Evolutionary conservation across 2,797 vertebrate genomes (phyloP), one percentile per base, ranked within the genome.

Genomic region (Xenentodon cancila): DNA sequence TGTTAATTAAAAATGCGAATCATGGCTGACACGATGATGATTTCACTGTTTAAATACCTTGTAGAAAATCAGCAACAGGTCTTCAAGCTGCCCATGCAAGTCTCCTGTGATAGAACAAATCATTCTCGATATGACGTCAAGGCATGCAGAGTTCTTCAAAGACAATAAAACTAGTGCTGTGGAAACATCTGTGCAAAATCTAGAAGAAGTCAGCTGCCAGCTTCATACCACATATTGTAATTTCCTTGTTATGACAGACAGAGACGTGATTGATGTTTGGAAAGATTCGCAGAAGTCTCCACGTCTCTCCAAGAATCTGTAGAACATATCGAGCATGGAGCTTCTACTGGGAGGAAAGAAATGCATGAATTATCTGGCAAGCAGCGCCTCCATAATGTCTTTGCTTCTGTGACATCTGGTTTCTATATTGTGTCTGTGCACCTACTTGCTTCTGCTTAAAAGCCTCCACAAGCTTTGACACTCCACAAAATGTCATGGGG

Each of bases 31-130:
- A 17, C 25, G 37, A 4, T 47, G 27, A 25, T n/a, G 7, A 25
- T 32, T 63, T 1, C 4, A 17, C 27, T 11, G 21, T 53, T 9
- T 40, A 11, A 49, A 32, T 78, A 98, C 96, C 95, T 99, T 98
- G 73, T 99, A 95, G 86, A 99, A 98, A 83, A 98, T 94, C 81
- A 97, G 79, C 75, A 98, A 92, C 78, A 99, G 91, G 80, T 99
- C 97, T 77, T 96, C 96, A 67, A 98, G 86, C 43, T 97, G 95
- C 18, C 97, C 96, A 0, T 99, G 96, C 75, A 99, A 82, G 79
- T 98, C 96, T 81, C 97, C 97, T 98, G 78, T 50, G 0, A 76
- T 74, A 61, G 17, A 52, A 57, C 1, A 42, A 43, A 66, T 2
- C 2, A 25, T 1, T 17, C 19, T 49, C 43, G 46, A 25, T 1